Conservation (phyloP, 2,113 vertebrate genomes). For the Saccopteryx bilineata region DNA sequence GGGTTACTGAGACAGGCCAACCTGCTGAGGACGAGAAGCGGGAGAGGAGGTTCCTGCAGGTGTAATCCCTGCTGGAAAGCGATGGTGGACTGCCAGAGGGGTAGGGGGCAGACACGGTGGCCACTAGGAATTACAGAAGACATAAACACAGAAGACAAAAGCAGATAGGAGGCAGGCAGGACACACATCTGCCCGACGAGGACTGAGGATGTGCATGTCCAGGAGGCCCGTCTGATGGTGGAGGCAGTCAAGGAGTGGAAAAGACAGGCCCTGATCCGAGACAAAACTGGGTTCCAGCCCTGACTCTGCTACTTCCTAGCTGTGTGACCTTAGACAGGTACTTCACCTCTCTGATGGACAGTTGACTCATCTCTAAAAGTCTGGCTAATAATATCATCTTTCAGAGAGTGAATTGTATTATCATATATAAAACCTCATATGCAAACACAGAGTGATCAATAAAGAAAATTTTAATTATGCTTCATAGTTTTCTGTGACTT, state of each 20-base stretch:
- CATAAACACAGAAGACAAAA: not conserved
- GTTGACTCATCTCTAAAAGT: not conserved
- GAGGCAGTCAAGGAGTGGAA: not conserved
- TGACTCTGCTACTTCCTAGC: not conserved
- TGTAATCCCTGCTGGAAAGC: not conserved
- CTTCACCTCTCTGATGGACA: not conserved
- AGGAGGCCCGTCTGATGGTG: not conserved
- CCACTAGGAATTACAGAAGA: not conserved
- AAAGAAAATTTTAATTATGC: not conserved
- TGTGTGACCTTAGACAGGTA: not conserved
- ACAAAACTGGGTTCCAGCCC: not conserved
- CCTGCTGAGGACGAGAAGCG: too few relatives aligned
- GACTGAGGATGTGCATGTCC: accelerated
- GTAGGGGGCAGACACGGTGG: not conserved
- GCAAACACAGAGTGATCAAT: not conserved
- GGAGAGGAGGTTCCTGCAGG: not conserved
- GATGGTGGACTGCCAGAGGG: not conserved
- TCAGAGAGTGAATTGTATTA: not conserved
- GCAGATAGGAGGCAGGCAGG: not conserved
- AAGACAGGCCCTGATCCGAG: not conserved
- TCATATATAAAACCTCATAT: not conserved
- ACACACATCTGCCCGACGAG: not conserved
- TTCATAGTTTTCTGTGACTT: not conserved
- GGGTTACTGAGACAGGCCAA: not conserved
- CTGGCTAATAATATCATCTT: not conserved